phyloP scores from a whole-genome alignment of 2,797 vertebrate genomes.

The Pampus argenteus region DNA sequence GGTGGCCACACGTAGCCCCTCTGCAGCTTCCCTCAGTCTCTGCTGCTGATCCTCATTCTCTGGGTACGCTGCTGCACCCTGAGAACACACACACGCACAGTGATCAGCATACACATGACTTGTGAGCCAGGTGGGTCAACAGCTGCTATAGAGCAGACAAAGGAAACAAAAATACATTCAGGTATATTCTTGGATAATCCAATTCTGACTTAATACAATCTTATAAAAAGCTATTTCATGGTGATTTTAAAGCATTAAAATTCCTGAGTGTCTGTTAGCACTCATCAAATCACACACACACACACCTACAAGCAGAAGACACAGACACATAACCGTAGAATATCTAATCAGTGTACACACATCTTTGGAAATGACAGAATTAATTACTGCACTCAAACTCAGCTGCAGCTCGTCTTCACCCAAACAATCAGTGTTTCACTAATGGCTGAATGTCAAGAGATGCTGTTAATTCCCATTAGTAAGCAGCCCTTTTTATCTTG shows the following conservation, averaged over 20 bases:
- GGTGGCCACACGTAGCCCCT: constrained; percentile 95
- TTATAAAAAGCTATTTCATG: neutral
- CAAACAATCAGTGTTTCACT: constrained; percentile 27
- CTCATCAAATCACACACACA: constrained; percentile 12
- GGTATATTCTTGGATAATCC: too few species aligned
- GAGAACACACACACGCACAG: constrained; percentile 18
- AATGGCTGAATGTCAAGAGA: constrained; percentile 16
- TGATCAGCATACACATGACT: neutral
- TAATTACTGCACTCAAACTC: constrained; percentile 22
- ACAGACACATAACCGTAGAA: neutral
- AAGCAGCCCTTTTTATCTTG: constrained; percentile 16
- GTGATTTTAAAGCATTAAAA: neutral
- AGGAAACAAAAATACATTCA: neutral
- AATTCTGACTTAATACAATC: neutral
- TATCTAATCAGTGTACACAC: neutral
- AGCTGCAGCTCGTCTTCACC: constrained; percentile 11
- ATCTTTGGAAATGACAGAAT: constrained; percentile 24
- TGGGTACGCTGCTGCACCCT: constrained; percentile 97
- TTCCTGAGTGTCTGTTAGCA: neutral
- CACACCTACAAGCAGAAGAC: constrained; percentile 5
- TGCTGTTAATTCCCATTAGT: constrained; percentile 20
- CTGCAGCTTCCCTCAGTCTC: constrained; percentile 94
- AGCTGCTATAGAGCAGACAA: neutral
- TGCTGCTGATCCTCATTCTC: constrained; percentile 98
- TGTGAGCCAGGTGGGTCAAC: constrained; percentile 1